Evolutionary conservation across 2,797 vertebrate genomes (phyloP).

Genomic region (Pangasius sanitwongsei): DNA sequence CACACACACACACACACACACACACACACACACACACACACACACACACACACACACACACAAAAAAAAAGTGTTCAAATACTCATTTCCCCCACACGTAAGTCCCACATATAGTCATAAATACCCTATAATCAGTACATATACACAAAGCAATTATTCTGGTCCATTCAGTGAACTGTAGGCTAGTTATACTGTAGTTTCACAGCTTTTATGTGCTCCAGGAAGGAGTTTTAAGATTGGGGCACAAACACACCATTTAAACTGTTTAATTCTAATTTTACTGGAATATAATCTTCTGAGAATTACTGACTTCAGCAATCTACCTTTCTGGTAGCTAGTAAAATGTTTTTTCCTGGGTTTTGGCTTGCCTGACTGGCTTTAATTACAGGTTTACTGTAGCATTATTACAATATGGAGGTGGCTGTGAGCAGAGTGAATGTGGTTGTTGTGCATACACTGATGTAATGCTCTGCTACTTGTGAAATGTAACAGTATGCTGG

Average conservation of each 20-base stretch:
- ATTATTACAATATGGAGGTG: not conserved
- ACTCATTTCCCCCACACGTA: not conserved
- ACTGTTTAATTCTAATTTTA: not conserved
- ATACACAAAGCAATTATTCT: not conserved
- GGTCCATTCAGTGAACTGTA: not conserved
- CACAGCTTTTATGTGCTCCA: constrained; percentile 1
- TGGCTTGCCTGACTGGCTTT: constrained; percentile 3
- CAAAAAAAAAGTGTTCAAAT: not conserved
- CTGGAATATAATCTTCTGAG: not conserved
- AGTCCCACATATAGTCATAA: not conserved
- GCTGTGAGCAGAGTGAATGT: not conserved
- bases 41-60: too few relatives aligned
- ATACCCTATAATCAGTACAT: not conserved
- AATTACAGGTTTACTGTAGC: not conserved
- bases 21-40: too few relatives aligned
- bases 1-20: too few relatives aligned
- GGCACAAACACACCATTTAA: not conserved
- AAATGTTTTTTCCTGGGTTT: not conserved
- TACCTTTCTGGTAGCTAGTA: not conserved
- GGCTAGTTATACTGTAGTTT: not conserved
- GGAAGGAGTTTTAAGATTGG: not conserved
- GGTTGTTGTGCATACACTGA: not conserved
- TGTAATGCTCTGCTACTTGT: not conserved
- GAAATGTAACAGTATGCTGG: constrained; percentile 2
- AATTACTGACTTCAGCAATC: not conserved